Percentiles rank a stretch among this genome's conserved stretches.
Conservation (phyloP, 2,888 invertebrate species). For the Folsomia manolachei region DNA sequence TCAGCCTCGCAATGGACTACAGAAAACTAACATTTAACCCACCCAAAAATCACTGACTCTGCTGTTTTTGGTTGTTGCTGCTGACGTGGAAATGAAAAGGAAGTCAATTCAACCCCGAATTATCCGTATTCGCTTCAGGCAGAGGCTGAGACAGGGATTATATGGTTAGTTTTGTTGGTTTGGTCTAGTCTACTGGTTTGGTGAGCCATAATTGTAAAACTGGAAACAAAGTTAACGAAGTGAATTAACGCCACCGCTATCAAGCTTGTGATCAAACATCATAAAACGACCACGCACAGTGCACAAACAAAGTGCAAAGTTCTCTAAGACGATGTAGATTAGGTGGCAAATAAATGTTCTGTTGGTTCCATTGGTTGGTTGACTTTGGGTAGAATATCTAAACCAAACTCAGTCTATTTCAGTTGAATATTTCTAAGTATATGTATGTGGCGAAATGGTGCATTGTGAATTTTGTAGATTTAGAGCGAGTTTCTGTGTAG, state of each 20-base stretch:
- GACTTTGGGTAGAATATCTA: no score
- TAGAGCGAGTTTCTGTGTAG: not conserved
- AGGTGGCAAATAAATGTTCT: not conserved
- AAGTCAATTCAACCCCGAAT: not conserved
- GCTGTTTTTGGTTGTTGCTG: not conserved
- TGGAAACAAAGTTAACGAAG: not conserved
- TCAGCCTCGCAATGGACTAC: no score
- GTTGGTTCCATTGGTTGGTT: not conserved
- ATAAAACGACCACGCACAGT: not conserved
- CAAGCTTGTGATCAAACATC: not conserved
- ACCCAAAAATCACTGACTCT: not conserved
- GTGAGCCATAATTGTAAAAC: not conserved
- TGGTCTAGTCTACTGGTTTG: not conserved
- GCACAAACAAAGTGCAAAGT: not conserved
- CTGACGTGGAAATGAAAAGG: no score
- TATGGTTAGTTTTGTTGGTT: no score
- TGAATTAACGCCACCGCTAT: not conserved
- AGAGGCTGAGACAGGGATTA: no score
- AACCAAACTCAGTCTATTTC: no score
- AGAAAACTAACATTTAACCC: not conserved
- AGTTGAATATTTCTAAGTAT: no score
- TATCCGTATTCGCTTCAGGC: not conserved
- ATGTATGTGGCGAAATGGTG: no score
- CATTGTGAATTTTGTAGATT: no score
- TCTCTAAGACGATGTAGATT: not conserved